phyloP scores from a whole-genome alignment of 1,140 invertebrate genomes.

The Nasonia vitripennis region DNA sequence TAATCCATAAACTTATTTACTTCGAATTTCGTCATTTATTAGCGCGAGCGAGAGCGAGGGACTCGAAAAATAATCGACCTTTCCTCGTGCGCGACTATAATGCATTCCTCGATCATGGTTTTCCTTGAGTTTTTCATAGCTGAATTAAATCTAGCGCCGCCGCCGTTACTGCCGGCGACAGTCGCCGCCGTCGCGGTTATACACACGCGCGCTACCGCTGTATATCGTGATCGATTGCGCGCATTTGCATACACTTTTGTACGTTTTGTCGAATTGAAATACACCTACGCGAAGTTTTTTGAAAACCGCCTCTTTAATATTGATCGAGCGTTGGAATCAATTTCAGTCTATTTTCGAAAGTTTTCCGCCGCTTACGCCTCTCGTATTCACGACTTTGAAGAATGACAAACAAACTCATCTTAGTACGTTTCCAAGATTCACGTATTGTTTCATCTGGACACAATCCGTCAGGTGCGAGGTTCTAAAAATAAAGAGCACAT shows the following conservation, averaged over 20 bases:
- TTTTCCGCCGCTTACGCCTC: no score
- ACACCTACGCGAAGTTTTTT: no score
- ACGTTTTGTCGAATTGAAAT: background rate
- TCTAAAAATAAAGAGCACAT: background rate
- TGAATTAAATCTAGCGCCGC: background rate
- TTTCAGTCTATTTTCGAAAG: no score
- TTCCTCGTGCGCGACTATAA: background rate
- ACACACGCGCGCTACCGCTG: no score
- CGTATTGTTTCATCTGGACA: background rate
- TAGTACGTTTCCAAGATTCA: background rate
- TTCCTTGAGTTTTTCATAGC: conserved; percentile 18
- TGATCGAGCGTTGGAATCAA: background rate
- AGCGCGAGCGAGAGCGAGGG: background rate
- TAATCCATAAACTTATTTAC: conserved; percentile 35
- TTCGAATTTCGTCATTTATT: conserved; percentile 20
- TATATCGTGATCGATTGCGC: background rate
- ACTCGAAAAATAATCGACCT: conserved; percentile 7
- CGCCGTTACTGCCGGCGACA: background rate
- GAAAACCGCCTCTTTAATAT: background rate
- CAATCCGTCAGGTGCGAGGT: background rate
- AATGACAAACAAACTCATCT: background rate
- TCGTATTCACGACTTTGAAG: no score
- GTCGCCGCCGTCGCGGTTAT: background rate
- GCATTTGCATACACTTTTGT: background rate
- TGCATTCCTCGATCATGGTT: background rate